Evolutionary conservation across 2,113 vertebrate species (phyloP).

Genomic region (Hiodon alosoides): DNA sequence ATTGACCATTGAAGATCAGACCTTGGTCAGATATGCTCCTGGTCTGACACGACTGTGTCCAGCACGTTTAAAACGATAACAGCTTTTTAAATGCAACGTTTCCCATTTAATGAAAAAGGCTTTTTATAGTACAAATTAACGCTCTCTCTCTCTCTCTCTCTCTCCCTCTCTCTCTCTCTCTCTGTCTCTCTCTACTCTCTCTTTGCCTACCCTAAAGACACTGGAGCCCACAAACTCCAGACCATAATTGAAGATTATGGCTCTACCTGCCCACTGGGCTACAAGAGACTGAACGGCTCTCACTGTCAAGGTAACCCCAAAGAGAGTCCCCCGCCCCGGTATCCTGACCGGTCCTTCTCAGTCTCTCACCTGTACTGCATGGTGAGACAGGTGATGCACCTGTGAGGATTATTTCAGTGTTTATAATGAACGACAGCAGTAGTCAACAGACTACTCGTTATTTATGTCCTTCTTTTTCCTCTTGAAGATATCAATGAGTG

Average conservation of each 20-base stretch:
- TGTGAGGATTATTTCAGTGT: no score
- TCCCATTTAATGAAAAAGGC: not conserved
- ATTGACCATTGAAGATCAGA: not conserved
- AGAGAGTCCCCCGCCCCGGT: not conserved
- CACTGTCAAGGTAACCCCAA: conserved; percentile 80
- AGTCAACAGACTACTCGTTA: no score
- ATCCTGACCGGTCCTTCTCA: not conserved
- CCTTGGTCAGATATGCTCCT: no score
- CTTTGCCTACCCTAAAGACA: conserved; percentile 51
- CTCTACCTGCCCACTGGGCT: conserved; percentile 80
- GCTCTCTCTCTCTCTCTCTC: not conserved
- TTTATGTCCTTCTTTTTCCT: conserved; percentile 10
- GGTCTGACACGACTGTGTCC: no score
- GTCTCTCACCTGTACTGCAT: no score
- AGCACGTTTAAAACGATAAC: no score
- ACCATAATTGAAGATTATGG: conserved; percentile 74
- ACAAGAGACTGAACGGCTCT: conserved; percentile 83
- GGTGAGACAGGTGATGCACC: no score
- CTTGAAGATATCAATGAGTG: conserved; percentile 84
- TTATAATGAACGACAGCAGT: no score
- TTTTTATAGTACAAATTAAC: not conserved
- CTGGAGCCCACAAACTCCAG: conserved; percentile 69
- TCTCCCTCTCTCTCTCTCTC: not conserved
- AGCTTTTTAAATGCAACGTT: no score
- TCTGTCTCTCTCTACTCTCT: not conserved